Evolutionary conservation across 2,113 vertebrate species (phyloP).

Genomic region (Brachypodius melanocephalos): DNA sequence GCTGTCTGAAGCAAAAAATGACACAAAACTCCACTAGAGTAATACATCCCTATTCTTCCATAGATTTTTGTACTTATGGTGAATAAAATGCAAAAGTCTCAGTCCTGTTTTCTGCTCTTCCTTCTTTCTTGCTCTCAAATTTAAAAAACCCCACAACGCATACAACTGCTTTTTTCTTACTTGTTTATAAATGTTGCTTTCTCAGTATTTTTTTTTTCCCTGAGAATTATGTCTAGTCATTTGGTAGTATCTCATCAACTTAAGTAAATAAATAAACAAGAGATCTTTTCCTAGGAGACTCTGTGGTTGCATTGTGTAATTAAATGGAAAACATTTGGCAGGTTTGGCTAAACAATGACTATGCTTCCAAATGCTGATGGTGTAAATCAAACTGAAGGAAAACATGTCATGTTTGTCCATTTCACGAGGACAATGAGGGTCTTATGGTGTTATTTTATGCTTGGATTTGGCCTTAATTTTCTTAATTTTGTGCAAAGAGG

Average conservation of each 20-base stretch:
- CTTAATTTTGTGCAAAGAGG: conserved; percentile 24
- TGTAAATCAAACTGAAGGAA: conserved; percentile 41
- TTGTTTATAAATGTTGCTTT: not conserved
- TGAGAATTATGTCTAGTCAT: not conserved
- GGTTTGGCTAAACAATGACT: conserved; percentile 28
- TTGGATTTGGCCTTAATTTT: conserved; percentile 27
- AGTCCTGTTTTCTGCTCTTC: not conserved
- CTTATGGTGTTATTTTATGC: conserved; percentile 2
- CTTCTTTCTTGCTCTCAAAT: not conserved
- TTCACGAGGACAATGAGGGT: not conserved
- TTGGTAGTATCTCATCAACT: not conserved
- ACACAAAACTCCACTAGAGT: not conserved
- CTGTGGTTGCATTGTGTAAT: conserved; percentile 27
- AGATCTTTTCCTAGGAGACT: not conserved
- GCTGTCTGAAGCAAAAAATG: not conserved
- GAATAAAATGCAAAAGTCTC: not conserved
- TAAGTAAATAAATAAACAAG: conserved; percentile 5
- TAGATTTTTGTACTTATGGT: not conserved
- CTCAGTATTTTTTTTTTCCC: not conserved
- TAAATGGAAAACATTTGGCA: conserved; percentile 49
- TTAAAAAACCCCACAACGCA: not conserved
- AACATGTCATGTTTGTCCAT: not conserved
- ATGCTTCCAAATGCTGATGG: conserved; percentile 11
- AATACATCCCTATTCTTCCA: not conserved
- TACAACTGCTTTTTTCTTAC: not conserved